Percentiles rank a stretch among this genome's conserved stretches.
phyloP scores from a whole-genome alignment of 2,113 vertebrate genomes.

The Forbesichthys agassizii region DNA sequence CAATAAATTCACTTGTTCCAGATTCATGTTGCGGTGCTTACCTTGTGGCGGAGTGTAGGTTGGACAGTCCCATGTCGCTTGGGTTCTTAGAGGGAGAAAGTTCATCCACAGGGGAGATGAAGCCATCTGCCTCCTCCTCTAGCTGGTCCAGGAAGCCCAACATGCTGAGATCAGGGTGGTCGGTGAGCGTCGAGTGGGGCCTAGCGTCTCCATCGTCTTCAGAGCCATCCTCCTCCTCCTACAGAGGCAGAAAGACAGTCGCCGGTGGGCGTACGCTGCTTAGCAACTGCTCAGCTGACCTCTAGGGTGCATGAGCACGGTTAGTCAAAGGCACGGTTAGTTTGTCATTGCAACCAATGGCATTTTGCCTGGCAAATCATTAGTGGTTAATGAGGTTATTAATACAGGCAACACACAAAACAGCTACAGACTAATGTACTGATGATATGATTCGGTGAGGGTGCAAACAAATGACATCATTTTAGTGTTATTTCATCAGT shows the following conservation, averaged over 20 bases:
- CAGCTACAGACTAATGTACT: not conserved
- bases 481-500: too few species aligned
- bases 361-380: not conserved
- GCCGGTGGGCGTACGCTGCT: not conserved
- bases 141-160: slow-evolving; percentile 87
- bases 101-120: slow-evolving; percentile 93
- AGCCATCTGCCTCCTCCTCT: slow-evolving; percentile 89
- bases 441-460: not conserved
- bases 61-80: slow-evolving; percentile 90
- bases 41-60: slow-evolving; percentile 93
- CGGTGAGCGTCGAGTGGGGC: slow-evolving; percentile 76
- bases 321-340: slow-evolving; percentile 40
- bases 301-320: slow-evolving; percentile 29
- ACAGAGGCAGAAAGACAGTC: slow-evolving; percentile 24
- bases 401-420: slow-evolving; percentile 16
- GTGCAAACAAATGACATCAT: not conserved
- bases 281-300: slow-evolving; percentile 13
- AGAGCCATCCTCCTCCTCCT: slow-evolving; percentile 94
- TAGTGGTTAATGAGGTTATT: slow-evolving; percentile 30
- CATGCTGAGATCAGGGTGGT: slow-evolving; percentile 80
- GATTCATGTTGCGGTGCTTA: slow-evolving; percentile 66
- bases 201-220: slow-evolving; percentile 85
- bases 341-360: slow-evolving; percentile 5
- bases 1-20: not conserved
- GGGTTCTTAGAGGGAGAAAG: slow-evolving; percentile 82